Evolutionary conservation across 2,888 invertebrate species (phyloP).

Genomic region (Megalurothrips usitatus): DNA sequence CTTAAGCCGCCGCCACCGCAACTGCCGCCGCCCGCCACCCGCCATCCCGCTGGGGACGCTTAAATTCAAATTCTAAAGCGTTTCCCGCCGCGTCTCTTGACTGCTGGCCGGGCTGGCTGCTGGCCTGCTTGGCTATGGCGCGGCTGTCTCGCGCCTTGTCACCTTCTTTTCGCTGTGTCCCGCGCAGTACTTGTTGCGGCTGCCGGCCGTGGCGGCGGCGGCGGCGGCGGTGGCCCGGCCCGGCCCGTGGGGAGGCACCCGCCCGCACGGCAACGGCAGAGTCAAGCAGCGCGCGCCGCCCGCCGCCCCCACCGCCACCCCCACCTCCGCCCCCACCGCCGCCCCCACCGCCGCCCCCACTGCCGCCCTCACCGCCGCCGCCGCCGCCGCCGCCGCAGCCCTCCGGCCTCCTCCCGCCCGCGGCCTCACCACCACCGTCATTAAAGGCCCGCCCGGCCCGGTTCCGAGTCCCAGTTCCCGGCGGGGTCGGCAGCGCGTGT

Average conservation of each 20-base stretch:
- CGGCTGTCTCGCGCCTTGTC: too few relatives aligned
- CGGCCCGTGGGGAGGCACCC: background rate
- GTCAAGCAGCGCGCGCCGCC: background rate
- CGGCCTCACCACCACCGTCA: background rate
- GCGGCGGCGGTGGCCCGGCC: background rate
- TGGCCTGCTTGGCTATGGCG: too few relatives aligned
- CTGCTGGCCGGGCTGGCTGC: background rate
- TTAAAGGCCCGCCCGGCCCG: too few relatives aligned
- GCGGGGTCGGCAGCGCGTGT: background rate
- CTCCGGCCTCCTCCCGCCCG: background rate
- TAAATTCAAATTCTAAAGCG: background rate
- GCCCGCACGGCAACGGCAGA: too few relatives aligned
- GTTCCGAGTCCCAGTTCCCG: background rate
- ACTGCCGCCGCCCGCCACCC: background rate
- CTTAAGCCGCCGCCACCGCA: too few relatives aligned
- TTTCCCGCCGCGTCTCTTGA: background rate
- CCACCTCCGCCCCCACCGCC: background rate
- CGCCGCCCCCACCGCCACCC: background rate
- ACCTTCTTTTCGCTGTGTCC: background rate
- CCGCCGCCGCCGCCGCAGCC: background rate
- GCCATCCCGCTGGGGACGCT: conserved; percentile 6
- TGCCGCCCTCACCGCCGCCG: background rate
- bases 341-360: background rate
- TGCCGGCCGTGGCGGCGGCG: background rate
- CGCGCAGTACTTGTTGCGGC: background rate